Evolutionary conservation across 2,113 vertebrate genomes (phyloP).

Genomic region (Hemiscyllium ocellatum): DNA sequence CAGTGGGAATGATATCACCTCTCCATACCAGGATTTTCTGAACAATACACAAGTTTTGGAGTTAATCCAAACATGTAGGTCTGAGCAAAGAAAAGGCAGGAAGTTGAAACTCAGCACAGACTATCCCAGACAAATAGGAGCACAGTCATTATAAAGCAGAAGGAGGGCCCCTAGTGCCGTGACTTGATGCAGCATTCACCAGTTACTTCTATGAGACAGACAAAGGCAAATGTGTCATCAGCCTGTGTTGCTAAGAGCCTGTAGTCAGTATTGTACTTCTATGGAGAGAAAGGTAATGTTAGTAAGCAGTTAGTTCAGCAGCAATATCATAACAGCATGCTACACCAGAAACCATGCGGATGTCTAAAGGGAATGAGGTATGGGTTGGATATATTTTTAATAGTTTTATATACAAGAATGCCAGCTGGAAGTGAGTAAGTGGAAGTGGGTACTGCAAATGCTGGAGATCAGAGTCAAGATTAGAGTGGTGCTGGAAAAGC

Average conservation of each 20-base stretch:
- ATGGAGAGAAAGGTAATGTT: conserved; percentile 36
- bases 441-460: too few relatives aligned
- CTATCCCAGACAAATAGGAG: neutral
- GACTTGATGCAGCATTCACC: conserved; percentile 54
- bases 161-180: neutral
- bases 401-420: neutral
- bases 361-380: neutral
- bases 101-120: neutral
- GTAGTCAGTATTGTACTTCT: conserved; percentile 88
- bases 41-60: conserved; percentile 83
- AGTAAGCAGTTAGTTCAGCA: neutral
- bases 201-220: conserved; percentile 80
- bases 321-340: neutral
- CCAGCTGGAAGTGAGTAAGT: neutral
- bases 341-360: neutral
- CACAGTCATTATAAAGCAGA: neutral
- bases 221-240: conserved; percentile 83
- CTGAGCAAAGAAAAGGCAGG: conserved; percentile 48
- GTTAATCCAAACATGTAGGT: conserved; percentile 83
- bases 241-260: conserved; percentile 79
- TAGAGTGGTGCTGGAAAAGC: too few relatives aligned
- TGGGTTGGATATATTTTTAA: neutral
- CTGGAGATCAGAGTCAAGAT: too few relatives aligned
- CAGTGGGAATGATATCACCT: conserved; percentile 80
- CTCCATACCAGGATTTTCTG: conserved; percentile 81